A percentile compares a stretch with the other conserved stretches of the same genome.
Conservation (phyloP, 1,140 invertebrate species). For the Dendroctonus ponderosae region DNA sequence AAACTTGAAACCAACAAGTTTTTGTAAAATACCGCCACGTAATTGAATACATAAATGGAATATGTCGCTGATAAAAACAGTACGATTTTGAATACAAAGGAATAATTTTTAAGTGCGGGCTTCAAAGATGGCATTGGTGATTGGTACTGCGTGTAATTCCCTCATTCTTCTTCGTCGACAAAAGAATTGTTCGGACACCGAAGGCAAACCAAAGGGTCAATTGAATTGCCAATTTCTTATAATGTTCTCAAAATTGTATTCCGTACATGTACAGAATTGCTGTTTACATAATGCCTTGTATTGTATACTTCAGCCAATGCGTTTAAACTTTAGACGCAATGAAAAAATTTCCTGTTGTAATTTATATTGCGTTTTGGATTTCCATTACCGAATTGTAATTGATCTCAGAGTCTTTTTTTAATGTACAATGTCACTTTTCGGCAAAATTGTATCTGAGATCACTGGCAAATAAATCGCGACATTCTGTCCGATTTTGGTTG, state of each 20-base stretch:
- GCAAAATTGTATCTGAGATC: too few relatives aligned
- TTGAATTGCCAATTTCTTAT: conserved; percentile 47
- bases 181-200: conserved; percentile 34
- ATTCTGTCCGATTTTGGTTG: too few relatives aligned
- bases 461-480: too few relatives aligned
- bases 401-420: too few relatives aligned
- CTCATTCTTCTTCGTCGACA: conserved; percentile 7
- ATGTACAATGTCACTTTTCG: too few relatives aligned
- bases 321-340: too few relatives aligned
- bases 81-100: conserved; percentile 14
- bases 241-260: conserved; percentile 43
- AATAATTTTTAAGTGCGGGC: conserved; percentile 2
- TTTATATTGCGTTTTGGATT: too few relatives aligned
- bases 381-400: too few relatives aligned
- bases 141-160: conserved; percentile 3
- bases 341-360: too few relatives aligned
- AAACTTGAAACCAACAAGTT: too few relatives aligned
- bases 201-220: conserved; percentile 39
- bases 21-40: not conserved
- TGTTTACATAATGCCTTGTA: too few relatives aligned
- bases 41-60: conserved; percentile 5
- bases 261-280: conserved; percentile 41
- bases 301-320: too few relatives aligned
- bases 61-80: conserved; percentile 2
- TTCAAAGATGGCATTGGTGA: not conserved